A percentile compares a stretch with the other conserved stretches of the same genome.
These are phyloP conservation scores for Probosciger aterrimus DNA, from an alignment of 2,113 vertebrate species.

Conservation along the genomic window DNA sequence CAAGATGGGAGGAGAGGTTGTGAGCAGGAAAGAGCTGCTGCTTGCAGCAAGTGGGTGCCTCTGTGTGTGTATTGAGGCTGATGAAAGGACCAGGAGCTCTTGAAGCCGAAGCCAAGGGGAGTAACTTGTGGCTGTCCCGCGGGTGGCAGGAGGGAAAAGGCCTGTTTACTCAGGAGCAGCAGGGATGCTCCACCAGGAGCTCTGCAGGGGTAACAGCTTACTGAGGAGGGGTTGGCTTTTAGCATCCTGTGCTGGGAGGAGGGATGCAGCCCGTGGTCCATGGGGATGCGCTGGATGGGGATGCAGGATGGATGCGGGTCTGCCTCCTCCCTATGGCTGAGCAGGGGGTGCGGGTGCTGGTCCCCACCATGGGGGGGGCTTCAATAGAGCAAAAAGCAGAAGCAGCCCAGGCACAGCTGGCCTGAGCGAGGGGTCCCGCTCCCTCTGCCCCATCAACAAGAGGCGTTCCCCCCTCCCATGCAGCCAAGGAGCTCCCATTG, in stretches of 20 bases:
- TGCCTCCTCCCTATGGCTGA: not conserved
- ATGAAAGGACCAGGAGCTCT: not conserved
- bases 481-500: not conserved
- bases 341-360: not conserved
- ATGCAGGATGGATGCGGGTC: not conserved
- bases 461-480: not conserved
- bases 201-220: not conserved
- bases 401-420: not conserved
- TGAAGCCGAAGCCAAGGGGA: not conserved
- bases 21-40: not conserved
- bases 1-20: not conserved
- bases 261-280: not conserved
- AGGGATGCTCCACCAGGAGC: not conserved
- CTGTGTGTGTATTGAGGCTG: not conserved
- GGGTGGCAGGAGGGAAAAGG: not conserved
- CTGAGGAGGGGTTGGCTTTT: not conserved
- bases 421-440: not conserved
- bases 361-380: rapidly evolving
- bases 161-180: not conserved
- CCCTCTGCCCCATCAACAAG: not conserved
- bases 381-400: not conserved
- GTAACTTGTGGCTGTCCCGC: not conserved
- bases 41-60: rapidly evolving
- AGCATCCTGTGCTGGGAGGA: rapidly evolving
- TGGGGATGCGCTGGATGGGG: not conserved